Conservation (phyloP, 2,888 invertebrate species). For the Nephrotoma guestfalica region DNA sequence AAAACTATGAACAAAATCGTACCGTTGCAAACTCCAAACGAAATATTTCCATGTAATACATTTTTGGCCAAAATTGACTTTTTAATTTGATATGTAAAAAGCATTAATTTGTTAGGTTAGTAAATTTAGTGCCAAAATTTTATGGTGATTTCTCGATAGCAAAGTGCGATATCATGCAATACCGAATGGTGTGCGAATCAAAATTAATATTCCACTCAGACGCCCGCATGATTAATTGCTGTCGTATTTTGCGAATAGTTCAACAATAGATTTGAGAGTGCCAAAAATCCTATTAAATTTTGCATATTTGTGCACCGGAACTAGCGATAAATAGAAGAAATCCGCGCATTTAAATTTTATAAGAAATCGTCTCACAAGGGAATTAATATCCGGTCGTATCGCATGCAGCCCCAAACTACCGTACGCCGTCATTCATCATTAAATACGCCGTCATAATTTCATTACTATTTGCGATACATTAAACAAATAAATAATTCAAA, state of each 20-base stretch:
- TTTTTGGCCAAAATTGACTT: too few relatives aligned
- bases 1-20: too few relatives aligned
- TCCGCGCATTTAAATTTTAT: background rate
- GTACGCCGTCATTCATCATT: background rate
- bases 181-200: background rate
- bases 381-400: background rate
- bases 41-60: too few relatives aligned
- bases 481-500: background rate
- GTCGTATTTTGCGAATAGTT: background rate
- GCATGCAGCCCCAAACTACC: background rate
- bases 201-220: background rate
- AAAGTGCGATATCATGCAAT: background rate
- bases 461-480: background rate
- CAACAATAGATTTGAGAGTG: background rate
- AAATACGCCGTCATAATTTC: background rate
- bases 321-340: background rate
- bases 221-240: background rate
- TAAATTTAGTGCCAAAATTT: too few relatives aligned
- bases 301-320: background rate
- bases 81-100: too few relatives aligned
- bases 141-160: too few relatives aligned
- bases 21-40: too few relatives aligned
- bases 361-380: background rate
- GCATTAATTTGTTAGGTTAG: too few relatives aligned
- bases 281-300: background rate